These are phyloP conservation scores for Drosophila elegans DNA, from an alignment of 1,140 invertebrate genomes.

Conservation along the genomic window DNA sequence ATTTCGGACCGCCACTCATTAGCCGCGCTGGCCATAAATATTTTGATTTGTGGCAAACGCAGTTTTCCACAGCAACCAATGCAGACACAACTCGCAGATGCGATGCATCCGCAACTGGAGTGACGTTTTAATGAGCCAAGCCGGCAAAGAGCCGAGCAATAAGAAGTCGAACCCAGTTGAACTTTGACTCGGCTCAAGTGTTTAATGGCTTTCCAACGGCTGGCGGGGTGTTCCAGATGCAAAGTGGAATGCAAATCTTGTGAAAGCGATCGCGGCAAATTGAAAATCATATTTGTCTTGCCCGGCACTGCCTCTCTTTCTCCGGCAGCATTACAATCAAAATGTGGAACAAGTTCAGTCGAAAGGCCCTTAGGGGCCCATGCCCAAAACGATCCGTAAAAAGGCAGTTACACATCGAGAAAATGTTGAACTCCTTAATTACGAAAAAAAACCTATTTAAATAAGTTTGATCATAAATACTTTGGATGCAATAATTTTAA, in stretches of 20 bases:
- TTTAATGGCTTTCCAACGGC: conserved; percentile 52
- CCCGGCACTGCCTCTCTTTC: conserved; percentile 32
- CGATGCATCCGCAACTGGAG: conserved; percentile 7
- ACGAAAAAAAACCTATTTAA: not conserved
- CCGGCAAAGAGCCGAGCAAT: conserved; percentile 3
- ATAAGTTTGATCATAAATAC: too few relatives aligned
- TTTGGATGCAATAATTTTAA: too few relatives aligned
- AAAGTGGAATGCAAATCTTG: conserved; percentile 70
- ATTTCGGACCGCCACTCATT: conserved; percentile 60
- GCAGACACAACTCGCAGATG: not conserved
- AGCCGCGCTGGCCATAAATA: conserved; percentile 67
- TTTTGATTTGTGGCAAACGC: conserved; percentile 72
- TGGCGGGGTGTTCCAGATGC: conserved; percentile 22
- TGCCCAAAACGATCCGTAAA: conserved; percentile 28
- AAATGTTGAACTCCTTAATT: not conserved
- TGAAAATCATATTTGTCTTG: conserved; percentile 80
- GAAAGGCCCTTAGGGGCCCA: conserved; percentile 64
- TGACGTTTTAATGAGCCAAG: conserved; percentile 68
- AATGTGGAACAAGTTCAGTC: conserved; percentile 84
- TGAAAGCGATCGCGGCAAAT: conserved; percentile 74
- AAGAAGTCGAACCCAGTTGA: conserved; percentile 61
- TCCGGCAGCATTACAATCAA: conserved; percentile 74
- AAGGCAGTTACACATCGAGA: not conserved
- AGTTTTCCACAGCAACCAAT: conserved; percentile 15
- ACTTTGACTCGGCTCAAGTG: conserved; percentile 67